These are phyloP conservation scores for Porites lobata DNA, from an alignment of 92 coral and sea anemone species.

Conservation along the genomic window DNA sequence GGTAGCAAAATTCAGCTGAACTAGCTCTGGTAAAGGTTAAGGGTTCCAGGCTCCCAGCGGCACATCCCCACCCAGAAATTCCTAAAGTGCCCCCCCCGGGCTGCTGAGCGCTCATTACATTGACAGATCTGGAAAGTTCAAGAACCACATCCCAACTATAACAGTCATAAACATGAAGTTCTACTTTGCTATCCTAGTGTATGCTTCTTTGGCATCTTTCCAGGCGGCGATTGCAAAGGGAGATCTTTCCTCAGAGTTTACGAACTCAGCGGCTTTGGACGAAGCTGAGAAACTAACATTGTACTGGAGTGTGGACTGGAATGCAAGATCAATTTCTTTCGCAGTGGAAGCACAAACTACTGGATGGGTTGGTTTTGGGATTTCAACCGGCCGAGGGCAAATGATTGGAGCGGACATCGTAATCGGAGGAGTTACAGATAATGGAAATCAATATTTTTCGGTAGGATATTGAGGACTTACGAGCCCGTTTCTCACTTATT, in stretches of 20 bases:
- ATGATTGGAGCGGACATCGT: slow-evolving; percentile 74
- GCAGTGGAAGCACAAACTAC: slow-evolving; percentile 68
- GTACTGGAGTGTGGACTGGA: slow-evolving; percentile 63
- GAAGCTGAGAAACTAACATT: slow-evolving; percentile 48
- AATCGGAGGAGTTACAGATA: slow-evolving; percentile 67
- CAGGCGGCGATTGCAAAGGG: background rate
- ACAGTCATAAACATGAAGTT: background rate
- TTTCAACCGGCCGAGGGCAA: slow-evolving; percentile 65
- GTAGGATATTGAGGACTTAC: slow-evolving; percentile 2
- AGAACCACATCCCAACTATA: too few relatives aligned
- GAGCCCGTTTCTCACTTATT: too few relatives aligned
- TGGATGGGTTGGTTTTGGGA: slow-evolving; percentile 82
- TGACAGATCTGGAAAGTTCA: too few relatives aligned
- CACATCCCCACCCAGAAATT: too few relatives aligned
- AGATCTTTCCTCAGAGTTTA: slow-evolving; percentile 36
- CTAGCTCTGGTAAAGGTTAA: too few relatives aligned
- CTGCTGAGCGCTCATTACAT: too few relatives aligned
- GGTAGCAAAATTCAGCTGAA: too few relatives aligned
- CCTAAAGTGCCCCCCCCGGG: too few relatives aligned
- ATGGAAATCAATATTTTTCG: slow-evolving; percentile 55
- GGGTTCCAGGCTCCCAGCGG: too few relatives aligned
- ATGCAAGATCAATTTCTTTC: slow-evolving; percentile 37
- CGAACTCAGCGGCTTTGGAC: slow-evolving; percentile 43
- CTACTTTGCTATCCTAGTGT: background rate
- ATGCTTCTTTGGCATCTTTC: background rate